Percentiles rank a stretch among this genome's conserved stretches.
These are phyloP conservation scores for Bombylius discolor DNA, from an alignment of 2,888 invertebrate genomes.

Conservation along the genomic window DNA sequence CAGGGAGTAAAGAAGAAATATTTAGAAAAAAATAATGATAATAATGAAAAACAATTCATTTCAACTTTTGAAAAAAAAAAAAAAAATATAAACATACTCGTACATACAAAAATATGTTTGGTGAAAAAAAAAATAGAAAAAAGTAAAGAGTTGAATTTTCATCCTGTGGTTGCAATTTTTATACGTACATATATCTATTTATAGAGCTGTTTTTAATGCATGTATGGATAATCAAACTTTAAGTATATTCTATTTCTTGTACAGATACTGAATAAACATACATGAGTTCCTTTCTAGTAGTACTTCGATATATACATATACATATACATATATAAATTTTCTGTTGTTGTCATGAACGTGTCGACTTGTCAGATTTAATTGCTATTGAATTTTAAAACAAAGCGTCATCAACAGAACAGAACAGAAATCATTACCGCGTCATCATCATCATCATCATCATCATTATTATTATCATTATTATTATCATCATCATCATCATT, in stretches of 20 bases:
- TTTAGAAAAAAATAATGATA: not conserved
- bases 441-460: not conserved
- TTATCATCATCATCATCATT: not conserved
- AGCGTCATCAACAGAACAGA: not conserved
- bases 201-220: too few species aligned
- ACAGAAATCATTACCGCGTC: constrained; percentile 2
- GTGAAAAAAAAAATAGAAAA: too few species aligned
- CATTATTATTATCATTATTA: not conserved
- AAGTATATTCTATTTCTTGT: too few species aligned
- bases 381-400: constrained; percentile 14
- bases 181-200: not conserved
- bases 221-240: too few species aligned
- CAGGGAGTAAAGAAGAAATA: not conserved
- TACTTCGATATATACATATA: too few species aligned
- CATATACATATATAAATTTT: not conserved
- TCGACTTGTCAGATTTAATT: constrained; percentile 12
- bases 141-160: too few species aligned
- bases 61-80: not conserved
- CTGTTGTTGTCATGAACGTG: constrained; percentile 3
- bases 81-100: not conserved
- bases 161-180: too few species aligned
- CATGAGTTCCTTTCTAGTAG: too few species aligned
- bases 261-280: too few species aligned
- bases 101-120: not conserved
- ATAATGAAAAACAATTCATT: too few species aligned